Evolutionary conservation across 2,888 invertebrate genomes (phyloP), one percentile per base, ranked within the genome.

Genomic region (Camponotus fellah): DNA sequence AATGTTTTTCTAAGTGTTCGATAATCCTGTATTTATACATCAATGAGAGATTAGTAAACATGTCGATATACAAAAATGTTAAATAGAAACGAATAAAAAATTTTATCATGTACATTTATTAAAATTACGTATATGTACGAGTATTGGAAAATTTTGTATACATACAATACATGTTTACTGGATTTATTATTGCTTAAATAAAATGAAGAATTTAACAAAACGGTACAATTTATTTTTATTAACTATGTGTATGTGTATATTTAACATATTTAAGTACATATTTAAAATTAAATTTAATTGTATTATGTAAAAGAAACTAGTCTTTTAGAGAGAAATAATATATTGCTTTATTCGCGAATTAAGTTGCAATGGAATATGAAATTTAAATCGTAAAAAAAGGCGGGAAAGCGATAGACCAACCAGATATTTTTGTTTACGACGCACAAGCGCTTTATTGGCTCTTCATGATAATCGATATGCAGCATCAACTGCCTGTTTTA

Each of bases 371-470:
- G 2, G 10, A 37, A 10, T 17, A n/a, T 64, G n/a, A 37, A 64
- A 64, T 9, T 37, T 60, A 60, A 53, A 12, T 5, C 4, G 3
- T 26, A 34, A 6, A 0, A 10, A 49, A 83, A 84, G 26, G 92
- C 92, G 92, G 91, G 89, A 92, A 92, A 84, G 0, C 17, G 2
- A 2, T 60, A 10, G 64, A 32, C 93, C 91, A 93, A 93, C 92
- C 74, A n/a, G 26, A 5, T 1, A 5, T 6, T 69, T 75, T 88
- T 91, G 86, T 89, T 92, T 92, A 90, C 93, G 92, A 92, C 93
- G 93, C 93, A 93, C 87, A 93, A 93, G 81, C 86, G 21, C 60
- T 58, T 46, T 71, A 93, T 93, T 93, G 92, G 93, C 66, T 40
- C 65, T 66, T 14, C 2, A 17, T 26, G 80, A 86, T 90, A 93